Percentiles rank a stretch among this genome's conserved stretches.
Evolutionary conservation across 2,113 vertebrate species (phyloP).

Genomic region (Picathartes gymnocephalus): DNA sequence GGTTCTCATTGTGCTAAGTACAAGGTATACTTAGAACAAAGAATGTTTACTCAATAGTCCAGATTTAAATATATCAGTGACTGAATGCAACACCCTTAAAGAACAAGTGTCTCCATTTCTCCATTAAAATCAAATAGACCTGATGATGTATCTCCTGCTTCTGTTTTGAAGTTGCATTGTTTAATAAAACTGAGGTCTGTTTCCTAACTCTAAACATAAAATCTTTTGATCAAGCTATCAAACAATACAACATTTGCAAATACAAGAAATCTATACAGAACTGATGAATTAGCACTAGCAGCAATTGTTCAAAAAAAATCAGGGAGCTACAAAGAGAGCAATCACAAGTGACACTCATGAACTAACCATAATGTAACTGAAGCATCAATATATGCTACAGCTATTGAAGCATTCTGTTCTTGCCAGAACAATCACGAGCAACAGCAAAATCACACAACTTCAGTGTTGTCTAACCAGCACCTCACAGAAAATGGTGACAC

Average conservation of each 20-base stretch:
- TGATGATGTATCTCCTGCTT: neutral
- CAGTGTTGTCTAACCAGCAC: neutral
- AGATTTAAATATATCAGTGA: neutral
- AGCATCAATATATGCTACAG: neutral
- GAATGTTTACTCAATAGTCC: neutral
- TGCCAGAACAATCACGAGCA: neutral
- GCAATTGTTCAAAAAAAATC: neutral
- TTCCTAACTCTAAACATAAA: neutral
- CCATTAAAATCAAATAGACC: neutral
- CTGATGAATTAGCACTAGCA: neutral
- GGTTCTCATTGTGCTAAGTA: neutral
- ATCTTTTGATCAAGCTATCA: neutral
- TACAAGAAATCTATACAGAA: neutral
- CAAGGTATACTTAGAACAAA: slow-evolving; percentile 7
- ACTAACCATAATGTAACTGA: neutral
- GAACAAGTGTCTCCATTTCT: neutral
- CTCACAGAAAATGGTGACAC: neutral
- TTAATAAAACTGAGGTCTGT: neutral
- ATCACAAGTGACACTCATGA: neutral
- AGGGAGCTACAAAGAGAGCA: neutral
- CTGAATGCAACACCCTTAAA: neutral
- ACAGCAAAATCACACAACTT: neutral
- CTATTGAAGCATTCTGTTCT: neutral
- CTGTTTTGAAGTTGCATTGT: neutral
- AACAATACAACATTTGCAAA: neutral